A percentile compares a stretch with the other conserved stretches of the same genome.
These are phyloP conservation scores for Glyphotaelius pellucidus DNA, from an alignment of 2,888 invertebrate genomes.

Conservation along the genomic window DNA sequence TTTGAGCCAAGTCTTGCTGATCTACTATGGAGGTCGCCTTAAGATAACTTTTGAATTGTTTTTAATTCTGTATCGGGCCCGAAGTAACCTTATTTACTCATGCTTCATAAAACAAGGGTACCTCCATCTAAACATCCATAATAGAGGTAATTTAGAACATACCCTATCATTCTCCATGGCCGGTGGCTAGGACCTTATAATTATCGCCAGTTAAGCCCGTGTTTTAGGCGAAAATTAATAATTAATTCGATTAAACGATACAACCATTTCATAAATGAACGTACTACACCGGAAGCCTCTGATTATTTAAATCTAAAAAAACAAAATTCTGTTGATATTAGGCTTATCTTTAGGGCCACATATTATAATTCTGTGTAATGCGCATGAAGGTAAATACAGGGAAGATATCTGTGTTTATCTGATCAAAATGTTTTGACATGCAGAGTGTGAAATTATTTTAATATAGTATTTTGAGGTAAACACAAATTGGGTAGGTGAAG, in stretches of 20 bases:
- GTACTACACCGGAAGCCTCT: conserved; percentile 18
- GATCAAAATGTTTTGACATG: not conserved
- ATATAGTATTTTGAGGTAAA: not conserved
- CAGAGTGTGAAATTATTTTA: not conserved
- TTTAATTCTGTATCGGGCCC: not conserved
- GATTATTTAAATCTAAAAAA: conserved; percentile 22
- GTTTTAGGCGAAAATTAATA: conserved; percentile 37
- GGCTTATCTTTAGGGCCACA: not conserved
- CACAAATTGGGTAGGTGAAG: not conserved
- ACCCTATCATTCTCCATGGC: conserved; percentile 49
- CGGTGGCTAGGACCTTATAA: conserved; percentile 22
- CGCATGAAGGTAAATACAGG: not conserved
- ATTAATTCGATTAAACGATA: conserved; percentile 44
- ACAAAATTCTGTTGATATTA: not conserved
- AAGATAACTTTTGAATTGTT: not conserved
- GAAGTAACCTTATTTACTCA: conserved; percentile 39
- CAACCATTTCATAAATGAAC: conserved; percentile 14
- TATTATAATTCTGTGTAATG: not conserved
- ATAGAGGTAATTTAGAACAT: conserved; percentile 20
- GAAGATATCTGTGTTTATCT: not conserved
- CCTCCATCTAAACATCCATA: conserved; percentile 29
- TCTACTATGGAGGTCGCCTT: not conserved
- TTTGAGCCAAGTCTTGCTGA: not conserved
- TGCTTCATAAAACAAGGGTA: not conserved
- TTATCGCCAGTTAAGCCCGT: conserved; percentile 44